These are phyloP conservation scores for Heliconius nattereri DNA, from an alignment of 1,140 invertebrate species.

Conservation along the genomic window DNA sequence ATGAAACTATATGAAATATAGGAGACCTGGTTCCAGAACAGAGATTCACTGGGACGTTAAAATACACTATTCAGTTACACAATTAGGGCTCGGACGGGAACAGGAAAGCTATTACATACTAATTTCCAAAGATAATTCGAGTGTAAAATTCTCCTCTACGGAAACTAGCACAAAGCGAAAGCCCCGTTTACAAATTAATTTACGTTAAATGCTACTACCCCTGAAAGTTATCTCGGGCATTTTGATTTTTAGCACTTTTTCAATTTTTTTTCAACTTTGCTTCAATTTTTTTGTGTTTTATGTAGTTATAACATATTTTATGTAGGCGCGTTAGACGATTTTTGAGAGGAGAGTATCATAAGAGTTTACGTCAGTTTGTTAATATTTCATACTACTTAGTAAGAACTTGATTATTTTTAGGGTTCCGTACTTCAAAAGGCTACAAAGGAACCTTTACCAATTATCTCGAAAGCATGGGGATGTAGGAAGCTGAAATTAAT, in stretches of 20 bases:
- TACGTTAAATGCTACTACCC: slow-evolving; percentile 31
- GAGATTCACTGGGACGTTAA: slow-evolving; percentile 4
- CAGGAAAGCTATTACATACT: slow-evolving; percentile 29
- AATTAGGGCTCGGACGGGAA: slow-evolving; percentile 22
- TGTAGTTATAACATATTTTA: too few species aligned
- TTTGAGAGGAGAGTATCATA: too few species aligned
- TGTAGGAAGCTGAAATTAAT: too few species aligned
- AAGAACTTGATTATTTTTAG: too few species aligned
- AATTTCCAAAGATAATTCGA: slow-evolving; percentile 30
- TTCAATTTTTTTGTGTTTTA: background rate
- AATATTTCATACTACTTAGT: too few species aligned
- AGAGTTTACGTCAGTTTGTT: too few species aligned
- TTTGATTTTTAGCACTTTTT: background rate
- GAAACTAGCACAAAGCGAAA: slow-evolving; percentile 36
- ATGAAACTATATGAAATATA: too few species aligned
- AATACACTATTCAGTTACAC: slow-evolving; percentile 14
- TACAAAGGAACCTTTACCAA: too few species aligned
- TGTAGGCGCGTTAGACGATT: too few species aligned
- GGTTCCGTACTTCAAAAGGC: too few species aligned
- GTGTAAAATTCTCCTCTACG: slow-evolving; percentile 35
- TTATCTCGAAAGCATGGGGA: too few species aligned
- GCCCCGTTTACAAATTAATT: slow-evolving; percentile 40
- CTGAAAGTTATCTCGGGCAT: slow-evolving; percentile 25
- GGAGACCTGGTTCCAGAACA: background rate
- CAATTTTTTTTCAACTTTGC: too few species aligned